Percentiles rank a stretch among this genome's conserved stretches.
These are phyloP conservation scores for Actenoides lindsayi DNA, from an alignment of 2,113 vertebrate genomes.

Conservation along the genomic window DNA sequence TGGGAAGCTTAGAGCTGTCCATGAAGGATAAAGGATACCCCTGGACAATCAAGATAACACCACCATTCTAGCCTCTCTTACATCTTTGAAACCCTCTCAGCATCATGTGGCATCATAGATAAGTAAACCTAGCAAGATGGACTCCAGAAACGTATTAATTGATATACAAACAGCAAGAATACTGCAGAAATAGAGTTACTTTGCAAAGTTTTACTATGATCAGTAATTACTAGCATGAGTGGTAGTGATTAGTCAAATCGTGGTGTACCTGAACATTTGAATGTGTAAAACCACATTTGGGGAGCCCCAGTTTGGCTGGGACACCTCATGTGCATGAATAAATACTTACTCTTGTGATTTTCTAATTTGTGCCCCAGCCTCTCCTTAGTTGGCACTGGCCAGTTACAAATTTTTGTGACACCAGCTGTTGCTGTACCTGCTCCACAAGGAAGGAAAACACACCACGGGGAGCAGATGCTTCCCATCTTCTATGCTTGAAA, in stretches of 20 bases:
- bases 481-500: neutral
- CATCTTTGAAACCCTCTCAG: neutral
- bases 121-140: neutral
- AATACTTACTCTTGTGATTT: neutral
- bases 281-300: neutral
- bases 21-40: neutral
- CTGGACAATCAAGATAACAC: neutral
- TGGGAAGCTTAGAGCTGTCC: neutral
- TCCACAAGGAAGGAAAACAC: neutral
- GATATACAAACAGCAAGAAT: neutral
- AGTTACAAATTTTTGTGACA: neutral
- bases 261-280: neutral
- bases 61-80: neutral
- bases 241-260: neutral
- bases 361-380: neutral
- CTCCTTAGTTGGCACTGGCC: accelerated
- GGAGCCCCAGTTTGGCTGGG: neutral
- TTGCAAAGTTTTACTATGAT: neutral
- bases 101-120: neutral
- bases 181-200: neutral
- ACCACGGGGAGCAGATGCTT: neutral
- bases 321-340: neutral
- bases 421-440: neutral
- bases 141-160: neutral
- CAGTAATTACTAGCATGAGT: no score